A percentile compares a stretch with the other conserved stretches of the same genome.
phyloP scores from a whole-genome alignment of 1,140 invertebrate genomes.

The Muscidifurax raptorellus region DNA sequence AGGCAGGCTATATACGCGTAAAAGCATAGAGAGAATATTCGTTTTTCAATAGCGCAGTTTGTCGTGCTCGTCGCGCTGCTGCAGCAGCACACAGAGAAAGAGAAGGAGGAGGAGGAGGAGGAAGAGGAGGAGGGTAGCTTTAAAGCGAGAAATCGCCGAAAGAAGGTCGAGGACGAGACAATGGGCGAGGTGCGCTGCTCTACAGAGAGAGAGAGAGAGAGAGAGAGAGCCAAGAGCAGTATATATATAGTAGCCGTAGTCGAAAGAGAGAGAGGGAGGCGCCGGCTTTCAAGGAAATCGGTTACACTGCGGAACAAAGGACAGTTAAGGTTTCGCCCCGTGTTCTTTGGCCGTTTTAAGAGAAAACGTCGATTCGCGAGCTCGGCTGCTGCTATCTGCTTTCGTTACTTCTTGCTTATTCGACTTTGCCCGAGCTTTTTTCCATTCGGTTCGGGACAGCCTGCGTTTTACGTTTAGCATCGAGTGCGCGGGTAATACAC shows the following conservation, averaged over 20 bases:
- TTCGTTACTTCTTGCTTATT: background rate
- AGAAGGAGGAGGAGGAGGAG: background rate
- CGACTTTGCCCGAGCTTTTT: background rate
- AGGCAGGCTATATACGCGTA: background rate
- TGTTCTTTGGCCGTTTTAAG: slow-evolving; percentile 44
- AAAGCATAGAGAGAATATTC: background rate
- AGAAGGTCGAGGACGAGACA: slow-evolving; percentile 50
- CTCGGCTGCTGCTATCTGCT: slow-evolving; percentile 4
- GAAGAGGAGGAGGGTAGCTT: slow-evolving; percentile 10
- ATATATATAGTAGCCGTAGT: background rate
- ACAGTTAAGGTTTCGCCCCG: slow-evolving; percentile 48
- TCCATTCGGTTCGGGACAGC: too few species aligned
- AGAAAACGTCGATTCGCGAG: slow-evolving; percentile 49
- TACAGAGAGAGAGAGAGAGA: background rate
- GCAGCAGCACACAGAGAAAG: too few species aligned
- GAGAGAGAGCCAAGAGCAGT: background rate
- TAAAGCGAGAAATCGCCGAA: slow-evolving; percentile 40
- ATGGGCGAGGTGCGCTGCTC: slow-evolving; percentile 18
- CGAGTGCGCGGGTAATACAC: too few species aligned
- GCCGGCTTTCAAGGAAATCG: slow-evolving; percentile 49
- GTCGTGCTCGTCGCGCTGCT: slow-evolving; percentile 4
- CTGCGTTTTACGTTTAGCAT: too few species aligned
- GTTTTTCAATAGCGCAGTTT: slow-evolving; percentile 33
- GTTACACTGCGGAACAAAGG: slow-evolving; percentile 48
- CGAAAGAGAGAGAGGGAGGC: background rate